Evolutionary conservation across 2,888 invertebrate genomes (phyloP).

Genomic region (Nemoura dubitans): DNA sequence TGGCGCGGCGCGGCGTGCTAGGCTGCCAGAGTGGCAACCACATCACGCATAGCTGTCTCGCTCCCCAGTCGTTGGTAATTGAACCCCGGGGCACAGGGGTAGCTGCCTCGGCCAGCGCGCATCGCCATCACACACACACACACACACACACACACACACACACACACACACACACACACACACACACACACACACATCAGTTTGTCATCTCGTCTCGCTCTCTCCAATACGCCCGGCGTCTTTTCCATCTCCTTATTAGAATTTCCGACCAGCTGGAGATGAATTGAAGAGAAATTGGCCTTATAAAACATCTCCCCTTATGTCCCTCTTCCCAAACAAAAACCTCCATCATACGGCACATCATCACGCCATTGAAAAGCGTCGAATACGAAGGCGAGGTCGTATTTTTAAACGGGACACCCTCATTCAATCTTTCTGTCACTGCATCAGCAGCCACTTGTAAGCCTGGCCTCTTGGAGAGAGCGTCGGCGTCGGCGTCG

Average conservation of each 20-base stretch:
- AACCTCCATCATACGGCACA: constrained; percentile 29
- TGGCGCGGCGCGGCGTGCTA: background rate
- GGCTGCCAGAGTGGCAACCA: constrained; percentile 16
- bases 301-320: constrained; percentile 51
- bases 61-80: constrained; percentile 35
- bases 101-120: background rate
- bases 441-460: constrained; percentile 35
- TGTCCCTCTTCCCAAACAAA: constrained; percentile 30
- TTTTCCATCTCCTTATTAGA: constrained; percentile 61
- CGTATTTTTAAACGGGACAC: constrained; percentile 39
- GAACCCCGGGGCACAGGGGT: constrained; percentile 24
- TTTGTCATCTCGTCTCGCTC: constrained; percentile 31
- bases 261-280: constrained; percentile 64
- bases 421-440: constrained; percentile 36
- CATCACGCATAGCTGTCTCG: constrained; percentile 21
- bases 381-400: constrained; percentile 23
- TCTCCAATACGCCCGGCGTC: constrained; percentile 20
- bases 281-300: constrained; percentile 63
- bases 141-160: background rate
- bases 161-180: constrained; percentile 14
- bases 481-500: constrained; percentile 2
- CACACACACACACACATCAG: constrained; percentile 19
- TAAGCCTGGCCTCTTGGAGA: constrained; percentile 20
- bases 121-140: too few relatives aligned
- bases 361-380: constrained; percentile 35